Base-by-base conservation (phyloP, 2,113 vertebrate genomes). In the Fregata magnificens region DNA sequence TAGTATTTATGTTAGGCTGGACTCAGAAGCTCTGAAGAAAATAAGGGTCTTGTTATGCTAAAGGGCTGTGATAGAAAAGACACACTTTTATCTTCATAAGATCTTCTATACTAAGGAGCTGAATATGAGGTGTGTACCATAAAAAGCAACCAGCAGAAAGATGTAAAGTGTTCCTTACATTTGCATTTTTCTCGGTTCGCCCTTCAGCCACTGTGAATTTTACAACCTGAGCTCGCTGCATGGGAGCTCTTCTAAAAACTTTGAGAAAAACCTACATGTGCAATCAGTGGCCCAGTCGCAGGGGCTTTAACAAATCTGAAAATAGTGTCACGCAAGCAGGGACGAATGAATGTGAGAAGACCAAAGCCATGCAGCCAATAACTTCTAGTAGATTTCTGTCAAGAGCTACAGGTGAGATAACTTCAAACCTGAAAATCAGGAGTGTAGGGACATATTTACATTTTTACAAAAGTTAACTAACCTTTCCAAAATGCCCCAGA, bases 241-340 rank as follows among this genome's bases (percentile, higher is more conserved):
- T 24, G 44, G 56, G 3, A 42, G 15, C 63, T 62, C 22, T 52
- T 58, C 55, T 11, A 29, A 86, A 73, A 86, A 28, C 19, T 50
- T 5, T 3, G 47, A 45, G 44, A 20, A 73, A 65, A 83, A 4
- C 6, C 34, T 38, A 2, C 28, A 3, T 2, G 2, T 40, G 26
- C 62, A 28, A 18, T n/a, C n/a, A 59, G 49, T 9, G n/a, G 32
- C 71, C 66, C 58, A 5, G 16, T 0, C 1, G 0, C 31, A 49
- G 53, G 13, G 19, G 11, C 63, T 70, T 31, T 5, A 18, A 34
- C 32, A 73, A 28, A 49, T 5, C 17, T 50, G 38, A 21, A 18
- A 53, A 15, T 0, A 10, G 25, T 58, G 50, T 11, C 65, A 63
- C 3, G 4, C 55, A 56, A 42, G 25, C 6, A 9, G 31, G 50